A percentile compares a stretch with the other conserved stretches of the same genome.
phyloP scores from a whole-genome alignment of 2,888 invertebrate species.

The Cistogaster globosa region DNA sequence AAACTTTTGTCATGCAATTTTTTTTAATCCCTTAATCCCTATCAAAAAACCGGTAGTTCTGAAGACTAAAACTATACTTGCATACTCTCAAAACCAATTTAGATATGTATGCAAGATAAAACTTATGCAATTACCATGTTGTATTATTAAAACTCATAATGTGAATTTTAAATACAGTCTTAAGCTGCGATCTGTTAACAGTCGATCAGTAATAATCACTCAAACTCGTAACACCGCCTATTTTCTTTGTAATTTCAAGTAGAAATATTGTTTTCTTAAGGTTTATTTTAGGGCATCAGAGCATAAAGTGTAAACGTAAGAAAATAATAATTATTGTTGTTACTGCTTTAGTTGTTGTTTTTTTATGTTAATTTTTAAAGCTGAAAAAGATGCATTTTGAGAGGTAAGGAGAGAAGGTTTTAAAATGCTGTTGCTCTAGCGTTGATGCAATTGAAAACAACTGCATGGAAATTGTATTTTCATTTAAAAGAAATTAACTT shows the following conservation, averaged over 20 bases:
- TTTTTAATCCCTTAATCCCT: too few species aligned
- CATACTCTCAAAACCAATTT: background rate
- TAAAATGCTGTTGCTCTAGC: background rate
- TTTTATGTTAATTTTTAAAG: constrained; percentile 42
- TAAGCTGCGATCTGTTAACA: constrained; percentile 1
- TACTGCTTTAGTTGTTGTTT: constrained; percentile 34
- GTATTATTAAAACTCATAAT: background rate
- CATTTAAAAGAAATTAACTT: constrained; percentile 30
- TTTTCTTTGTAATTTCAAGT: constrained; percentile 25
- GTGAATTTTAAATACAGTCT: background rate
- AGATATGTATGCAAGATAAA: background rate
- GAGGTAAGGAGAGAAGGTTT: constrained; percentile 10
- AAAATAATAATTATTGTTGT: constrained; percentile 57
- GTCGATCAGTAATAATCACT: constrained; percentile 31
- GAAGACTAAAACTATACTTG: background rate
- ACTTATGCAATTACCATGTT: background rate
- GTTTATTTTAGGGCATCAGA: constrained; percentile 68
- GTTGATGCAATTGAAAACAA: constrained; percentile 41
- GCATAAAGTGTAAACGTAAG: constrained; percentile 73
- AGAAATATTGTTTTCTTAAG: constrained; percentile 23
- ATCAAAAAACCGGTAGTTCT: background rate
- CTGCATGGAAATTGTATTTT: constrained; percentile 37
- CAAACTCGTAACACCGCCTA: constrained; percentile 22
- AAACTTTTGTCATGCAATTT: too few species aligned
- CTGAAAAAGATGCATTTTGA: constrained; percentile 49